Conservation (phyloP, 2,888 invertebrate species). For the Dermolepida albohirtum region DNA sequence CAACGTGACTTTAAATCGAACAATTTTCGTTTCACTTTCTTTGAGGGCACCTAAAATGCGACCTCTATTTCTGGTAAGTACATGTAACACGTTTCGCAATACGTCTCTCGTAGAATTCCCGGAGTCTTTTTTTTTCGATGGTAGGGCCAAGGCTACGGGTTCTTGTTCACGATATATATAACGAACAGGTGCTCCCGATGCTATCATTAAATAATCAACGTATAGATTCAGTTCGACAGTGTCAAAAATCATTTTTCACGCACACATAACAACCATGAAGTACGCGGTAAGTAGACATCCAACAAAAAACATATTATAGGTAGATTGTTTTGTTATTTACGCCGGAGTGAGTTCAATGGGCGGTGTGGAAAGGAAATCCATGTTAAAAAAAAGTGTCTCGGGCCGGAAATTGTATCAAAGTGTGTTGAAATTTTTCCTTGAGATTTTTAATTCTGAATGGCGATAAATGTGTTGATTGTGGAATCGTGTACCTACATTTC, state of each 20-base stretch:
- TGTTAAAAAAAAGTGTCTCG: neutral
- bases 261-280: slow-evolving; percentile 10
- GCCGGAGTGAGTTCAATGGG: slow-evolving; percentile 29
- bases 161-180: slow-evolving; percentile 21
- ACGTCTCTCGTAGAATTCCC: slow-evolving; percentile 29
- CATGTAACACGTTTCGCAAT: slow-evolving; percentile 10
- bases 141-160: slow-evolving; percentile 36
- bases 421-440: slow-evolving; percentile 29
- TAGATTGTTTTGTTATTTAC: slow-evolving; percentile 17
- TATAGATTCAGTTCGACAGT: slow-evolving; percentile 20
- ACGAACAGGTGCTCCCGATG: slow-evolving; percentile 23
- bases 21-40: too few relatives aligned
- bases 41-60: too few relatives aligned
- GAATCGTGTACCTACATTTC: too few relatives aligned
- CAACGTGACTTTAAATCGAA: too few relatives aligned
- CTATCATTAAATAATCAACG: slow-evolving; percentile 11
- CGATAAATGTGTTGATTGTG: slow-evolving; percentile 21
- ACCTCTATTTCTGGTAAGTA: too few relatives aligned
- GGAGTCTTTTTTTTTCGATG: slow-evolving; percentile 28
- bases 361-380: slow-evolving; percentile 7
- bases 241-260: slow-evolving; percentile 2
- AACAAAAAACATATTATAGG: too few relatives aligned
- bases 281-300: slow-evolving; percentile 10
- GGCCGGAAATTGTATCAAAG: slow-evolving; percentile 1
- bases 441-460: slow-evolving; percentile 17